These are phyloP conservation scores for Stichopus horrens DNA, from an alignment of 53 echinoderm and acorn worm species.

Conservation along the genomic window DNA sequence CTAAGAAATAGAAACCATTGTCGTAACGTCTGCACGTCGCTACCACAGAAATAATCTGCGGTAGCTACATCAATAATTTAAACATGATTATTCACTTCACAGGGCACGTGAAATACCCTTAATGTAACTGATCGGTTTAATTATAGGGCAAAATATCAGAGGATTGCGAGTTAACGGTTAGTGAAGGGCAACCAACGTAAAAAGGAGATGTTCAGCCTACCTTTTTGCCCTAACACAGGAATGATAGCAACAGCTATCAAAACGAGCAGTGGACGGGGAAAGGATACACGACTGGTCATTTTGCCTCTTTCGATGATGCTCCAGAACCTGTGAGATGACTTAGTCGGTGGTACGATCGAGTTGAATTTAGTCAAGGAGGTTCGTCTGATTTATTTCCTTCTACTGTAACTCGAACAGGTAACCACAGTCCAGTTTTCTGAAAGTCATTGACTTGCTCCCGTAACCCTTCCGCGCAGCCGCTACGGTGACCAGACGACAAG, in stretches of 20 bases:
- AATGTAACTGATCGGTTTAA: not conserved
- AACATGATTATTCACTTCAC: not conserved
- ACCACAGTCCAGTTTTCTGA: not conserved
- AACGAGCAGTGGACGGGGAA: not conserved
- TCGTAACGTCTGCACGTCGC: no score
- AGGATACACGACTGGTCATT: not conserved
- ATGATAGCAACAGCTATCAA: not conserved
- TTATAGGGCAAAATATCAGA: not conserved
- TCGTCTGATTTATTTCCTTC: not conserved
- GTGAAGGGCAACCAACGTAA: not conserved
- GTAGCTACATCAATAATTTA: not conserved
- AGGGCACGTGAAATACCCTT: not conserved
- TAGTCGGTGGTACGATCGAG: not conserved
- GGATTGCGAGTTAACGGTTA: not conserved
- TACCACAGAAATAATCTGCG: no score
- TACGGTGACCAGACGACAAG: not conserved
- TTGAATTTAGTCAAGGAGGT: not conserved
- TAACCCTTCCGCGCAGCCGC: not conserved
- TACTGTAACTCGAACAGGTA: not conserved
- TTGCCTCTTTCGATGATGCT: not conserved
- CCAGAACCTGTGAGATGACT: not conserved
- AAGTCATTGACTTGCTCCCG: not conserved
- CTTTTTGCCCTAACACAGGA: constrained; percentile 1
- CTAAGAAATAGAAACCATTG: no score
- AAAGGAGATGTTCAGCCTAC: not conserved